phyloP scores from a whole-genome alignment of 2,888 invertebrate genomes.

The Melanophora roralis region DNA sequence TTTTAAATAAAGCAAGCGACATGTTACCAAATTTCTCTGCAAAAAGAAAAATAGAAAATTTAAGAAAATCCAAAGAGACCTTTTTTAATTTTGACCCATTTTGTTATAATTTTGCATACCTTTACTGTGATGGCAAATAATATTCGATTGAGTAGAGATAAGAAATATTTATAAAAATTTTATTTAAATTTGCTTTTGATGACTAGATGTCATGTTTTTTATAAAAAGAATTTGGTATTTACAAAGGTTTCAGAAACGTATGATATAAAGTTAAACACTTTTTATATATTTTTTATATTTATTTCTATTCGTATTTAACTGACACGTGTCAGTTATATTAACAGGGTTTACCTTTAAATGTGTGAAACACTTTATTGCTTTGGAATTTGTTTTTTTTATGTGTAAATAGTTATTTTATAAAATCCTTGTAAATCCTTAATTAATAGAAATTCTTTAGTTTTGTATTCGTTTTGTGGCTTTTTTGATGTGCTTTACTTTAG shows the following conservation, averaged over 20 bases:
- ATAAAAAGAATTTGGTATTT: background rate
- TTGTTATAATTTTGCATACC: conserved; percentile 6
- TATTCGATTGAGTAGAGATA: background rate
- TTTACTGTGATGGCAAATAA: background rate
- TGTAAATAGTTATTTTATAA: background rate
- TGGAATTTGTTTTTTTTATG: background rate
- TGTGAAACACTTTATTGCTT: background rate
- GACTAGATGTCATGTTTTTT: conserved; percentile 19
- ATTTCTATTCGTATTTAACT: conserved; percentile 6
- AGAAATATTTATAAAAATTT: background rate
- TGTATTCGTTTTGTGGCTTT: background rate
- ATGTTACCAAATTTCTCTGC: too few species aligned
- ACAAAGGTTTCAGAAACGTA: background rate
- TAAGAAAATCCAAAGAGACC: conserved; percentile 47
- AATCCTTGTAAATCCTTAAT: background rate
- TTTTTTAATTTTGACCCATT: conserved; percentile 7
- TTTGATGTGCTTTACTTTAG: too few species aligned
- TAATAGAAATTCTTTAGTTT: background rate
- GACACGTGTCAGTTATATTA: conserved; percentile 13
- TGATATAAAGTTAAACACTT: conserved; percentile 4
- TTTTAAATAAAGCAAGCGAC: too few species aligned
- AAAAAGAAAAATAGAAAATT: background rate
- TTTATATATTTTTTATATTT: background rate
- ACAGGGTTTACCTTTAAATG: background rate
- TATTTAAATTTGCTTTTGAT: conserved; percentile 43